Conservation (phyloP, 1,140 invertebrate species). For the Proctacanthus coquilletti region DNA sequence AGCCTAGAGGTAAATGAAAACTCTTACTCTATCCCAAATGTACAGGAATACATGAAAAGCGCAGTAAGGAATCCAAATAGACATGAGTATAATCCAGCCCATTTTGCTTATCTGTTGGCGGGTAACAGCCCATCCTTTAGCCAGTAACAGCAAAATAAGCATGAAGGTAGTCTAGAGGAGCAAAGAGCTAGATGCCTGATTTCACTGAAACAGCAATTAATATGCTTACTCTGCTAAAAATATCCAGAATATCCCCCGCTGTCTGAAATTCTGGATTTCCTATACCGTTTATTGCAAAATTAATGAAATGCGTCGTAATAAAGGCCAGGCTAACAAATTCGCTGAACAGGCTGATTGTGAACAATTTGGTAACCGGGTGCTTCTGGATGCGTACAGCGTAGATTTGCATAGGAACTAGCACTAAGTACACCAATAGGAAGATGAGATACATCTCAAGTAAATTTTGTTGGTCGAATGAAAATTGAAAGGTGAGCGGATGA, state of each 20-base stretch:
- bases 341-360: conserved; percentile 70
- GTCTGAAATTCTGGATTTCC: conserved; percentile 66
- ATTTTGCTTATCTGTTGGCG: conserved; percentile 70
- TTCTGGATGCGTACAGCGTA: conserved; percentile 74
- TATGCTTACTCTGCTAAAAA: conserved; percentile 61
- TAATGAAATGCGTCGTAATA: conserved; percentile 76
- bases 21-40: conserved; percentile 90
- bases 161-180: conserved; percentile 92
- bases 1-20: no score
- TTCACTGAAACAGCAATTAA: not conserved
- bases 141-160: conserved; percentile 80
- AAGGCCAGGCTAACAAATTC: conserved; percentile 74
- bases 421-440: conserved; percentile 75
- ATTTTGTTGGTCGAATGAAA: conserved; percentile 91
- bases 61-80: conserved; percentile 83
- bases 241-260: conserved; percentile 81
- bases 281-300: conserved; percentile 78
- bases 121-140: conserved; percentile 95
- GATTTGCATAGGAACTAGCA: conserved; percentile 75
- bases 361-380: conserved; percentile 81
- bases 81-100: conserved; percentile 54
- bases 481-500: conserved; percentile 85
- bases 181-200: not conserved
- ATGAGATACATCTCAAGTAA: conserved; percentile 82
- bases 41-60: conserved; percentile 83